Conservation (phyloP, 1,140 invertebrate genomes). For the Leucophenga varia region DNA sequence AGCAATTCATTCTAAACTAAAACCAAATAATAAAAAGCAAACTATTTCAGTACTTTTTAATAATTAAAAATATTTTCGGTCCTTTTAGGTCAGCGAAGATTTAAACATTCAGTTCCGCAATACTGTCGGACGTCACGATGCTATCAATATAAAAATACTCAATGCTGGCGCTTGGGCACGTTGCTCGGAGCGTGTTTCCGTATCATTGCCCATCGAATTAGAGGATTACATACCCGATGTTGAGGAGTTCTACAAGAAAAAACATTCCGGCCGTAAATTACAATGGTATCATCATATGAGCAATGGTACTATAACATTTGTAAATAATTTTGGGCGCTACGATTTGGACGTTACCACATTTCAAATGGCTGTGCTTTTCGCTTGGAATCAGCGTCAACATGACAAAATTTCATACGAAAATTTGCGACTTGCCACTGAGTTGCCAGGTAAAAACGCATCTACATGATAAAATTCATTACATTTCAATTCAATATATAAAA, state of each 20-base stretch:
- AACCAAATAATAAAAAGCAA: not conserved
- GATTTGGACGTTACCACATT: slow-evolving; percentile 99
- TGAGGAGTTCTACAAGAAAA: slow-evolving; percentile 92
- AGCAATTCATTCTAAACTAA: not conserved
- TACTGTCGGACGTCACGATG: slow-evolving; percentile 67
- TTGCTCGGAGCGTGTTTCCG: slow-evolving; percentile 89
- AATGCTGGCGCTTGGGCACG: slow-evolving; percentile 98
- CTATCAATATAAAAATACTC: slow-evolving; percentile 90
- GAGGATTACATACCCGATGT: slow-evolving; percentile 99
- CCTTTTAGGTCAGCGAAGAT: slow-evolving; percentile 75
- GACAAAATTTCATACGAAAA: slow-evolving; percentile 96
- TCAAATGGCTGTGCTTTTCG: slow-evolving; percentile 99
- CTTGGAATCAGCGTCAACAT: slow-evolving; percentile 93
- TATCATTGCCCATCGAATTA: slow-evolving; percentile 93
- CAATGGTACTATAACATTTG: slow-evolving; percentile 96
- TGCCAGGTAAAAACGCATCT: slow-evolving; percentile 64
- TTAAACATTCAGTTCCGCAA: slow-evolving; percentile 92
- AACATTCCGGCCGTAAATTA: slow-evolving; percentile 96
- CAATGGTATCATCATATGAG: slow-evolving; percentile 99
- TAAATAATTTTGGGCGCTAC: slow-evolving; percentile 89
- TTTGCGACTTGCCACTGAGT: slow-evolving; percentile 90
- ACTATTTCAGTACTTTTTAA: not conserved
- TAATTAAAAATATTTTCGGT: not conserved
- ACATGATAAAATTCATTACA: not conserved
- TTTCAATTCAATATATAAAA: not conserved